phyloP scores from a whole-genome alignment of 2,113 vertebrate genomes.

The Cephalopholis sonnerati region DNA sequence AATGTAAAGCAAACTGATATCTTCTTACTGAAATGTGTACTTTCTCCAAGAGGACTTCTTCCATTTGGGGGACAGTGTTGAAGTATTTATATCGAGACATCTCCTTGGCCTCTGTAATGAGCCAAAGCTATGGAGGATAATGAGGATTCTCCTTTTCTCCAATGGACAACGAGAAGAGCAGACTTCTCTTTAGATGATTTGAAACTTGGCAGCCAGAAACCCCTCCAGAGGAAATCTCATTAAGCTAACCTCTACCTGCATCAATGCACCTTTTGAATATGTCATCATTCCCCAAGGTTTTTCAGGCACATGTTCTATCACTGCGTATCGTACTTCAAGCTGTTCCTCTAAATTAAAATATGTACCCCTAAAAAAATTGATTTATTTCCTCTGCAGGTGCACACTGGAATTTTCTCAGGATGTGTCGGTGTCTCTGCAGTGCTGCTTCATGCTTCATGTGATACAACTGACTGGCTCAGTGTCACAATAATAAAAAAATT shows the following conservation, averaged over 20 bases:
- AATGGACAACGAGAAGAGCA: constrained; percentile 64
- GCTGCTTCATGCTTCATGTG: constrained; percentile 51
- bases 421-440: constrained; percentile 1
- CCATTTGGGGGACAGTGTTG: constrained; percentile 21
- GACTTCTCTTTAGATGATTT: constrained; percentile 70
- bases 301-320: constrained; percentile 39
- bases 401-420: constrained; percentile 41
- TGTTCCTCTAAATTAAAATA: constrained; percentile 64
- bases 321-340: constrained; percentile 47
- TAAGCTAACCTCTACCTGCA: constrained; percentile 75
- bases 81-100: constrained; percentile 58
- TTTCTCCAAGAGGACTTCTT: constrained; percentile 11
- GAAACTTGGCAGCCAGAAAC: constrained; percentile 72
- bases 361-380: constrained; percentile 26
- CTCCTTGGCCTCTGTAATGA: constrained; percentile 67
- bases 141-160: constrained; percentile 69
- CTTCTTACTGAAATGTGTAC: constrained; percentile 14
- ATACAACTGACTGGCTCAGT: constrained; percentile 48
- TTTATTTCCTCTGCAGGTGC: constrained; percentile 33
- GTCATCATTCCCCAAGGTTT: constrained; percentile 55
- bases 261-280: constrained; percentile 67
- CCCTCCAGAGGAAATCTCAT: constrained; percentile 80
- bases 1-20: constrained; percentile 10
- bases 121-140: constrained; percentile 74
- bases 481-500: constrained; percentile 71